phyloP scores from a whole-genome alignment of 1,140 invertebrate species.

The Tenebrio molitor region DNA sequence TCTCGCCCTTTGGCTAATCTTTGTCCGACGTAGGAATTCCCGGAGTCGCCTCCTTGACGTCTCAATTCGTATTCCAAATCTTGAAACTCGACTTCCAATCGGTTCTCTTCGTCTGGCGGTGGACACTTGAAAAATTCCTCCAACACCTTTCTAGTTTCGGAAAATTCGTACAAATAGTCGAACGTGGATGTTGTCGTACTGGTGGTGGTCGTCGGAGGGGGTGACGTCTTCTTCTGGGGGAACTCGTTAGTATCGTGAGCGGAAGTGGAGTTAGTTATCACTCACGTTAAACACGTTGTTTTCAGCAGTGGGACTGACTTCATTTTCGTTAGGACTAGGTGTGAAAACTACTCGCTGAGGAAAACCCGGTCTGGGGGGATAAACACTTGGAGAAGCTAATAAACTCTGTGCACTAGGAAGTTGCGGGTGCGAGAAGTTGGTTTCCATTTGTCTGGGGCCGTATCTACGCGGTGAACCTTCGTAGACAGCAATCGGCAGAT shows the following conservation, averaged over 20 bases:
- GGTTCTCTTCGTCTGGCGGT: conserved; percentile 71
- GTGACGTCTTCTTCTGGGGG: conserved; percentile 40
- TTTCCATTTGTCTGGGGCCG: conserved; percentile 70
- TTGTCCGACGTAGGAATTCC: conserved; percentile 87
- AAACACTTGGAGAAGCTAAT: conserved; percentile 75
- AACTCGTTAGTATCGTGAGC: background rate
- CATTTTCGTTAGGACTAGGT: conserved; percentile 67
- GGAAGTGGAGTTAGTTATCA: conserved; percentile 9
- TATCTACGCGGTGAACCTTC: conserved; percentile 92
- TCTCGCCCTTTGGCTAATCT: conserved; percentile 76
- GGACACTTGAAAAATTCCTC: conserved; percentile 93
- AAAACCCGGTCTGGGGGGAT: conserved; percentile 80
- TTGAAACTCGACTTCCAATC: conserved; percentile 66
- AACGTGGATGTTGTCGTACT: conserved; percentile 72
- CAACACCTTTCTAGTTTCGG: conserved; percentile 89
- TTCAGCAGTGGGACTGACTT: conserved; percentile 62
- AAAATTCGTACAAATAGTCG: conserved; percentile 92
- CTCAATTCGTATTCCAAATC: conserved; percentile 89
- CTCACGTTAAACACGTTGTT: conserved; percentile 64
- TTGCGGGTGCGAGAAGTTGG: conserved; percentile 66
- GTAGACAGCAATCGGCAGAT: conserved; percentile 90
- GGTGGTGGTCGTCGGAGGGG: conserved; percentile 65
- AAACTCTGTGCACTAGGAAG: conserved; percentile 72
- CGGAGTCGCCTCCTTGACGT: conserved; percentile 71
- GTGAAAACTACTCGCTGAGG: conserved; percentile 72